phyloP scores from a whole-genome alignment of 2,113 vertebrate species.

The Scortum barcoo region DNA sequence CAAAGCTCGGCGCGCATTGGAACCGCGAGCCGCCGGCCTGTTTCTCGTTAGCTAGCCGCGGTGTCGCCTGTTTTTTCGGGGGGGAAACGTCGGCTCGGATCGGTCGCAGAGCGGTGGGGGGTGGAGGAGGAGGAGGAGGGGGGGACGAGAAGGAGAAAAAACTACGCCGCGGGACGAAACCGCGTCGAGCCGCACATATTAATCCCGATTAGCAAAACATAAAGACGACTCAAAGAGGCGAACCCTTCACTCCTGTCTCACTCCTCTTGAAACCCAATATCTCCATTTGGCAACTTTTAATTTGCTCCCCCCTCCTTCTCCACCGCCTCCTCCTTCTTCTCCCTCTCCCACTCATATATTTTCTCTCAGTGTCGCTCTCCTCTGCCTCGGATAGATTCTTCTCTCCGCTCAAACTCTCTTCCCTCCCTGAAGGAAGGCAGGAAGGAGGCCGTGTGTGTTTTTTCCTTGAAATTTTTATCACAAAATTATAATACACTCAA shows the following conservation, averaged over 20 bases:
- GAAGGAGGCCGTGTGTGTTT: conserved; percentile 97
- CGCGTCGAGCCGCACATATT: conserved; percentile 78
- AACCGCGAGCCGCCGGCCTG: conserved; percentile 68
- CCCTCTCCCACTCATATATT: conserved; percentile 92
- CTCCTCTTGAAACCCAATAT: conserved; percentile 99
- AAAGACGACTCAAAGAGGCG: conserved; percentile 84
- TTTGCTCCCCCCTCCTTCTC: conserved; percentile 92
- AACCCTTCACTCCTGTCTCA: conserved; percentile 88
- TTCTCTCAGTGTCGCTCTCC: conserved; percentile 87
- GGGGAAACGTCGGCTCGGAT: conserved; percentile 59
- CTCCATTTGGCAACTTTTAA: conserved; percentile 99
- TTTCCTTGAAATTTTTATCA: conserved; percentile 99
- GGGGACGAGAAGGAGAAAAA: too few species aligned
- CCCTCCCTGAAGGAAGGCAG: conserved; percentile 95
- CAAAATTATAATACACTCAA: conserved; percentile 99
- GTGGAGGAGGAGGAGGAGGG: too few species aligned
- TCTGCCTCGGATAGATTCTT: conserved; percentile 94
- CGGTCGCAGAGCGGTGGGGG: too few species aligned
- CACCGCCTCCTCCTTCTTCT: conserved; percentile 85
- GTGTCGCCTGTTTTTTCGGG: conserved; percentile 65
- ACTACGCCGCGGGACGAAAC: conserved; percentile 62
- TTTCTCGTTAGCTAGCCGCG: conserved; percentile 75
- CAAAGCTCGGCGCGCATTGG: too few species aligned
- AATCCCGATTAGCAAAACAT: conserved; percentile 86
- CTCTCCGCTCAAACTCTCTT: conserved; percentile 89